These are phyloP conservation scores for Taxidea taxus DNA, from an alignment of 2,113 vertebrate genomes.

Conservation along the genomic window DNA sequence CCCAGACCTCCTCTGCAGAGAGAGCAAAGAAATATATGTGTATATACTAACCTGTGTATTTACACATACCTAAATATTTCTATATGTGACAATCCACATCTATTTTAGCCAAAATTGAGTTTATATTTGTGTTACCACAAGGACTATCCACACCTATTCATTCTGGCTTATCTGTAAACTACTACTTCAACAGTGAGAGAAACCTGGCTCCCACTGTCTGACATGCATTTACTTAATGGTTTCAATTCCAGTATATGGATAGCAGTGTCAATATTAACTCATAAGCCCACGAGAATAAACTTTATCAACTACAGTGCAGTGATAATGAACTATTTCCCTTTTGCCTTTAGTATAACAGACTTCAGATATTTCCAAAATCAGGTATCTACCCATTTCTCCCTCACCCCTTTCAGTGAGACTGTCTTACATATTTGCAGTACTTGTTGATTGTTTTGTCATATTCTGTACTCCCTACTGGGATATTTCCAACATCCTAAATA, in stretches of 20 bases:
- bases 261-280: not conserved
- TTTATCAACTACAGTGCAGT: not conserved
- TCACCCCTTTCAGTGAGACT: not conserved
- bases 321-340: not conserved
- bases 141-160: not conserved
- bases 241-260: not conserved
- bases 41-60: not conserved
- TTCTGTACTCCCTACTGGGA: not conserved
- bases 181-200: not conserved
- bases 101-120: not conserved
- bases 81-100: not conserved
- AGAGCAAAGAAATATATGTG: not conserved
- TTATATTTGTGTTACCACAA: not conserved
- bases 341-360: not conserved
- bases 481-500: not conserved
- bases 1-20: not conserved
- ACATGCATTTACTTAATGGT: not conserved
- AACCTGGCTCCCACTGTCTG: not conserved
- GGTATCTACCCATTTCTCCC: not conserved
- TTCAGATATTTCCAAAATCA: not conserved
- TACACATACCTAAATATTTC: not conserved
- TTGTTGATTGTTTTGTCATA: not conserved
- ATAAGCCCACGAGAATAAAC: not conserved
- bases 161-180: not conserved
- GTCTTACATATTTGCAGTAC: too few relatives aligned